phyloP scores from a whole-genome alignment of 2,113 vertebrate genomes.

The Paraplagusia blochii region DNA sequence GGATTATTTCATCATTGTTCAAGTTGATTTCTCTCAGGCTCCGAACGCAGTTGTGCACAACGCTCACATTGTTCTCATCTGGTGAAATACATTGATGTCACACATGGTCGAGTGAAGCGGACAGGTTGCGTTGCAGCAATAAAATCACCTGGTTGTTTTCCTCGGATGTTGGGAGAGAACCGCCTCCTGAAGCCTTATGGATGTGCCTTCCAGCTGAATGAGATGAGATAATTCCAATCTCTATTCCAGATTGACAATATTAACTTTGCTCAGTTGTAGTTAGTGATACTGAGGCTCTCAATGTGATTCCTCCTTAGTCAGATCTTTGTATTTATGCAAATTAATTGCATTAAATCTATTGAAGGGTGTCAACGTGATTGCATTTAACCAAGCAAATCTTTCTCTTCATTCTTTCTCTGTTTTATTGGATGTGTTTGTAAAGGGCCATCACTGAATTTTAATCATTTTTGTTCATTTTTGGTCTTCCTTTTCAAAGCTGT shows the following conservation, averaged over 20 bases:
- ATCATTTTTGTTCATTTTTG: slow-evolving; percentile 43
- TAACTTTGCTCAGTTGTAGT: slow-evolving; percentile 33
- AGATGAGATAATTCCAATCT: slow-evolving; percentile 67
- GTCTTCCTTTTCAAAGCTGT: slow-evolving; percentile 69
- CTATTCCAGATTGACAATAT: slow-evolving; percentile 50
- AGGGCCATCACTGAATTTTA: slow-evolving; percentile 39
- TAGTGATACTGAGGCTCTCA: slow-evolving; percentile 69
- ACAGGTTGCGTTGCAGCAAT: slow-evolving; percentile 88
- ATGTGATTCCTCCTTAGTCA: slow-evolving; percentile 77
- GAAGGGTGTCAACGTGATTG: slow-evolving; percentile 73
- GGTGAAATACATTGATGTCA: slow-evolving; percentile 46
- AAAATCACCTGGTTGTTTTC: slow-evolving; percentile 81
- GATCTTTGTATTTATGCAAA: slow-evolving; percentile 58
- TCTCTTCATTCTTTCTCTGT: slow-evolving; percentile 22
- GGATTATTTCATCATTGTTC: slow-evolving; percentile 9
- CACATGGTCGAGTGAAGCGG: slow-evolving; percentile 23
- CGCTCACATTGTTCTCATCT: slow-evolving; percentile 31
- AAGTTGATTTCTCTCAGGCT: slow-evolving; percentile 44
- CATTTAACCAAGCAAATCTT: slow-evolving; percentile 56
- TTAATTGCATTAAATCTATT: slow-evolving; percentile 74
- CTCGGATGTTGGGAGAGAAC: slow-evolving; percentile 76
- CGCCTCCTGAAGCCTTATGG: slow-evolving; percentile 89
- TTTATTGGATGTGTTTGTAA: slow-evolving; percentile 56
- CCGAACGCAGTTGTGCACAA: slow-evolving; percentile 46
- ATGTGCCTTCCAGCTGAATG: slow-evolving; percentile 92